Percentiles rank a stretch among this genome's conserved stretches.
Conservation (phyloP, 2,888 invertebrate species). For the Pterostichus niger region DNA sequence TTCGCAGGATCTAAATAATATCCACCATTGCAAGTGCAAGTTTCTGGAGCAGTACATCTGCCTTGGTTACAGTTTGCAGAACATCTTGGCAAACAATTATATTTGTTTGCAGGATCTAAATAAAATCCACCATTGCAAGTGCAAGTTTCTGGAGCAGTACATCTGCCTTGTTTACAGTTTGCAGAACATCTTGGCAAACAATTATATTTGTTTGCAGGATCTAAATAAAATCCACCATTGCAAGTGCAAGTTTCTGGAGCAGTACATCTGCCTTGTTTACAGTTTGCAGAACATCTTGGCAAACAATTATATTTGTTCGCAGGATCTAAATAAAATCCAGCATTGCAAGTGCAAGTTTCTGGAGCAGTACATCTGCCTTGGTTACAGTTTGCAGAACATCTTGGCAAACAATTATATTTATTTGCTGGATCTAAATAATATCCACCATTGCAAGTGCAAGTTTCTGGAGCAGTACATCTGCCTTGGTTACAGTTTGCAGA, state of each 20-base stretch:
- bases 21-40: slow-evolving; percentile 67
- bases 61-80: slow-evolving; percentile 68
- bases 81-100: slow-evolving; percentile 71
- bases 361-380: slow-evolving; percentile 70
- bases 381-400: slow-evolving; percentile 69
- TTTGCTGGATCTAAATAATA: slow-evolving; percentile 55
- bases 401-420: slow-evolving; percentile 68
- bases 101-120: slow-evolving; percentile 70
- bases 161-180: slow-evolving; percentile 74
- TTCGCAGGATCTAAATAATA: neutral
- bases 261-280: slow-evolving; percentile 73
- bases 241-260: slow-evolving; percentile 76
- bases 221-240: slow-evolving; percentile 78
- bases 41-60: slow-evolving; percentile 67
- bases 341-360: slow-evolving; percentile 70
- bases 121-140: slow-evolving; percentile 77
- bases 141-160: slow-evolving; percentile 68
- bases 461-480: slow-evolving; percentile 66
- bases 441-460: slow-evolving; percentile 70
- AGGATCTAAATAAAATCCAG: slow-evolving; percentile 70
- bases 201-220: slow-evolving; percentile 74
- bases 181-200: slow-evolving; percentile 75
- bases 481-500: slow-evolving; percentile 74
- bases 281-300: slow-evolving; percentile 70
- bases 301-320: slow-evolving; percentile 70